phyloP scores from a whole-genome alignment of 2,797 vertebrate genomes.

The Epinephelus malabaricus region DNA sequence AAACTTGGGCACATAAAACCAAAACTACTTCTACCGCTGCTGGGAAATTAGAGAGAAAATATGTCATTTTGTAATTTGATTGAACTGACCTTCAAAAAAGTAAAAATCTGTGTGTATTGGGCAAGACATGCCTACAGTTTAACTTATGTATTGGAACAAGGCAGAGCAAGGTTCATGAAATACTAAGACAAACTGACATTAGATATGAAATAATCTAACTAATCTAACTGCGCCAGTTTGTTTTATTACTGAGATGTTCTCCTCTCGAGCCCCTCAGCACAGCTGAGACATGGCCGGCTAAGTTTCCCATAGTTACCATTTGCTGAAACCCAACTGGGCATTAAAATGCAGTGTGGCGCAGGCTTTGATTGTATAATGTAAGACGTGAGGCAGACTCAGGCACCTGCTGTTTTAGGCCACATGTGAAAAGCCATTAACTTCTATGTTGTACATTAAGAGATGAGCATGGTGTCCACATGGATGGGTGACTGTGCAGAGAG shows the following conservation, averaged over 20 bases:
- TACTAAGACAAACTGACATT: background rate
- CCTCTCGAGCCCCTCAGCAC: background rate
- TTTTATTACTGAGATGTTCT: background rate
- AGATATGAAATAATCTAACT: background rate
- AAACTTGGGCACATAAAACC: no score
- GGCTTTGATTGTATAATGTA: conserved; percentile 27
- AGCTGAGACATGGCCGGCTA: background rate
- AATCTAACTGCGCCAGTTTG: background rate
- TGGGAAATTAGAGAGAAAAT: background rate
- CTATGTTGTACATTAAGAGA: conserved; percentile 26
- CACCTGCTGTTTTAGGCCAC: conserved; percentile 17
- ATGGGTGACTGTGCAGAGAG: conserved; percentile 1
- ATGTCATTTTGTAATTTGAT: background rate
- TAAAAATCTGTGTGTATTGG: background rate
- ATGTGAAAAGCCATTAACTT: conserved; percentile 35
- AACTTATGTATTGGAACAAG: background rate
- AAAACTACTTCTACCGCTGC: no score
- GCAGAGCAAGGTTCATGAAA: background rate
- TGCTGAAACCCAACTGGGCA: conserved; percentile 26
- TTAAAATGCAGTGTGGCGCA: conserved; percentile 18
- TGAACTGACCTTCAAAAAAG: background rate
- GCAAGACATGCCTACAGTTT: background rate
- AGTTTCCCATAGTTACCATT: conserved; percentile 28
- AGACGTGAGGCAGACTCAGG: conserved; percentile 1
- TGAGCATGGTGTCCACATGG: conserved; percentile 21